Base-by-base conservation (phyloP, 2,797 vertebrate genomes). In the Aplochiton taeniatus region DNA sequence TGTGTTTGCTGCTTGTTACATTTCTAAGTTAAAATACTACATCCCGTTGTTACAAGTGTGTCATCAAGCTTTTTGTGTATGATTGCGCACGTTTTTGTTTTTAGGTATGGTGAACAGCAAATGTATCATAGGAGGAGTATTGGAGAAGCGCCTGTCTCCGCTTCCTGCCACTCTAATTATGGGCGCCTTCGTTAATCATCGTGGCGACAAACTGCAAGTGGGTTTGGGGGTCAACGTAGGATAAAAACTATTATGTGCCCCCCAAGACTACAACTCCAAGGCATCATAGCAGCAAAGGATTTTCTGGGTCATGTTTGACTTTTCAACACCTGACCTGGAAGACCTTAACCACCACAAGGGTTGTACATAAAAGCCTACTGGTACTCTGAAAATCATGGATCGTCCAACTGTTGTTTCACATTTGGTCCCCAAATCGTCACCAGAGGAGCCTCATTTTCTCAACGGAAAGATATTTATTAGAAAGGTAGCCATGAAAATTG, bases 101-200 rank as follows among this genome's bases (percentile, higher is more conserved):
- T 0, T 79, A 97, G 96, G 96, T 53, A 92, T 96, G 85, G 84
- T 97, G 86, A 96, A 98, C 85, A 98, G 95, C 73, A 94, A 95
- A 8, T 98, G 96, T 86, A 97, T 96, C 16, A 95, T 98, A 3
- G 97, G 96, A 69, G 96, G 91, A 0, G 94, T 97, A 31, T 76
- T 98, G 83, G 96, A 98, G 92, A 98, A 97, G 89, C 94, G 94
- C 17, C 76, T 98, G 65, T 92, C 92, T 0, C 95, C 96, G 0
- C 88, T 98, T 61, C 96, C 96, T 0, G 93, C 97, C 78, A 96
- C 96, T 9, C 87, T 98, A n/a, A 94, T 96, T 31, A 94, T 98
- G 63, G 96, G 97, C 0, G 95, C 96, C 50, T 98, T 98, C 83
- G 95, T 98, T 51, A 97, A 96, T 81, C 96, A 98, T 86, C 92